These are phyloP conservation scores for Columba janthina DNA, from an alignment of 2,113 vertebrate genomes.

Conservation along the genomic window DNA sequence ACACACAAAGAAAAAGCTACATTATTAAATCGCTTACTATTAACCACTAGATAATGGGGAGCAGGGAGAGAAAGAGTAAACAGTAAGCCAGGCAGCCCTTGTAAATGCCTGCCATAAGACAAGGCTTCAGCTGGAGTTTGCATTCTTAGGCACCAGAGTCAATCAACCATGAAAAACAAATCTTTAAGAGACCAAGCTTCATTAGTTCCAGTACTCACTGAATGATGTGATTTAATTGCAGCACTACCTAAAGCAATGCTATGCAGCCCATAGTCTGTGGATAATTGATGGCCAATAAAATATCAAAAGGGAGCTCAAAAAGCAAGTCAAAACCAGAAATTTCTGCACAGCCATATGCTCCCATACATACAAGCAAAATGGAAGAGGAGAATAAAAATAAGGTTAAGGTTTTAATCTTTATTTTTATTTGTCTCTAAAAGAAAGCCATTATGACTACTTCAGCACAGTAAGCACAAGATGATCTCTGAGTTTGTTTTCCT, in stretches of 20 bases:
- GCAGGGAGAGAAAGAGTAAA: background rate
- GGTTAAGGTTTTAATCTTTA: background rate
- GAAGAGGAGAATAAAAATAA: background rate
- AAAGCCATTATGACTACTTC: background rate
- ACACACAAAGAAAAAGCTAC: background rate
- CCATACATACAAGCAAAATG: background rate
- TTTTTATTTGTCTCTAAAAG: background rate
- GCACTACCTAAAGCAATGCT: constrained; percentile 24
- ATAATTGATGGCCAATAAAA: constrained; percentile 33
- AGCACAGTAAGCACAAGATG: background rate
- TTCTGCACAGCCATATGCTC: background rate
- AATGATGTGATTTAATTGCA: constrained; percentile 46
- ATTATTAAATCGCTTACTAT: background rate
- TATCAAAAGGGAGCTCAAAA: constrained; percentile 4
- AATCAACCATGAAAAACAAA: constrained; percentile 45
- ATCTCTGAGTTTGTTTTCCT: background rate
- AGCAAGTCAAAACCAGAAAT: background rate
- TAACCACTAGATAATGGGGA: background rate
- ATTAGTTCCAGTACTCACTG: constrained; percentile 32
- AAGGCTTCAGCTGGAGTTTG: constrained; percentile 20
- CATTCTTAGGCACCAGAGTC: constrained; percentile 35
- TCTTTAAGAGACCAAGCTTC: constrained; percentile 47
- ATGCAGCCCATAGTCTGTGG: background rate
- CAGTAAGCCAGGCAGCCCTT: background rate
- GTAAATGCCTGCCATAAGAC: background rate